These are phyloP conservation scores for Antheraea mylitta DNA, from an alignment of 1,140 invertebrate genomes.

Conservation along the genomic window DNA sequence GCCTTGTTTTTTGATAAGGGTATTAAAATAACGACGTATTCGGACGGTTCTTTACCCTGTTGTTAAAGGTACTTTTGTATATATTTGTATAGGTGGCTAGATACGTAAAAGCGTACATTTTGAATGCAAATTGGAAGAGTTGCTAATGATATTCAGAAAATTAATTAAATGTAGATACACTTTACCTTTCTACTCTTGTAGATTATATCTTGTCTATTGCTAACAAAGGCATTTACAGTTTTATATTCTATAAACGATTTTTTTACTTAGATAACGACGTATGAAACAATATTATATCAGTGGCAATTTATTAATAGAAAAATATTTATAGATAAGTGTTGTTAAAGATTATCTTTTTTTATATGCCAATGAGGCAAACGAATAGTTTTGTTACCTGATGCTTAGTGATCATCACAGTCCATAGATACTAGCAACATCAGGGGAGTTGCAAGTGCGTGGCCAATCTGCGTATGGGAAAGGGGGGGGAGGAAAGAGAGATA, in stretches of 20 bases:
- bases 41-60: slow-evolving; percentile 54
- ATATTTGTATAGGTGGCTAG: slow-evolving; percentile 55
- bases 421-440: too few species aligned
- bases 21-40: slow-evolving; percentile 73
- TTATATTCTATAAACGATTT: neutral
- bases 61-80: slow-evolving; percentile 41
- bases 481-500: too few species aligned
- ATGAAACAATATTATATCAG: too few species aligned
- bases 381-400: too few species aligned
- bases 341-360: too few species aligned
- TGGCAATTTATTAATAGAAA: too few species aligned
- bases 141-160: slow-evolving; percentile 55
- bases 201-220: neutral
- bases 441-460: too few species aligned
- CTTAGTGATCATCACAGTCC: too few species aligned
- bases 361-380: too few species aligned
- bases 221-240: neutral
- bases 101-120: slow-evolving; percentile 64
- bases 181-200: neutral
- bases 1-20: slow-evolving; percentile 78
- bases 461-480: too few species aligned
- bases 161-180: slow-evolving; percentile 1
- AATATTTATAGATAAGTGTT: too few species aligned
- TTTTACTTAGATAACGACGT: neutral
- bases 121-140: slow-evolving; percentile 64